These are phyloP conservation scores for Steinernema khuongi DNA, from an alignment of 1,140 invertebrate species.

Conservation along the genomic window DNA sequence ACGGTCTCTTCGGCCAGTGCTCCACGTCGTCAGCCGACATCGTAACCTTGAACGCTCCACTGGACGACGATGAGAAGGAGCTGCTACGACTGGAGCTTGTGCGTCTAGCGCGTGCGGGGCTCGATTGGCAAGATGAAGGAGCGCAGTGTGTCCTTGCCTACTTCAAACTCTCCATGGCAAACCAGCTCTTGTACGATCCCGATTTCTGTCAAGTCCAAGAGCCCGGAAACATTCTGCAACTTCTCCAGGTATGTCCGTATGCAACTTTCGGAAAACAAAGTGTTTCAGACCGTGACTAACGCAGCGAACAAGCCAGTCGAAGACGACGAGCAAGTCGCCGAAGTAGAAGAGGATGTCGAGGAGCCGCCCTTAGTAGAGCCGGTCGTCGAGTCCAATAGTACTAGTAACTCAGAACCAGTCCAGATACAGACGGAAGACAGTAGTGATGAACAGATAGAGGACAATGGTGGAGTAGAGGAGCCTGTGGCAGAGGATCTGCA, in stretches of 20 bases:
- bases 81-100: slow-evolving; percentile 30
- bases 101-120: slow-evolving; percentile 24
- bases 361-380: background rate
- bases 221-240: slow-evolving; percentile 33
- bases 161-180: slow-evolving; percentile 41
- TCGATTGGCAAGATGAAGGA: slow-evolving; percentile 33
- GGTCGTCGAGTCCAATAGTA: background rate
- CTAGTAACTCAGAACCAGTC: background rate
- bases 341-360: slow-evolving; percentile 19
- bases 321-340: slow-evolving; percentile 16
- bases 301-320: slow-evolving; percentile 21
- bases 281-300: slow-evolving; percentile 24
- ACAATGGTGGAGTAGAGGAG: background rate
- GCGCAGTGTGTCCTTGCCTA: slow-evolving; percentile 41
- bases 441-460: background rate
- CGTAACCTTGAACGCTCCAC: slow-evolving; percentile 22
- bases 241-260: slow-evolving; percentile 24
- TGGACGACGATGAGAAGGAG: slow-evolving; percentile 36
- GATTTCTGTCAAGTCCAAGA: slow-evolving; percentile 38
- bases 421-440: background rate
- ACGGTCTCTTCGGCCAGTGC: slow-evolving; percentile 41
- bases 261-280: background rate
- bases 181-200: slow-evolving; percentile 39
- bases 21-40: slow-evolving; percentile 16
- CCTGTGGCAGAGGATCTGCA: background rate